Evolutionary conservation across 2,797 vertebrate species (phyloP), one percentile per base, ranked within the genome.

Genomic region (Tapera naevia): DNA sequence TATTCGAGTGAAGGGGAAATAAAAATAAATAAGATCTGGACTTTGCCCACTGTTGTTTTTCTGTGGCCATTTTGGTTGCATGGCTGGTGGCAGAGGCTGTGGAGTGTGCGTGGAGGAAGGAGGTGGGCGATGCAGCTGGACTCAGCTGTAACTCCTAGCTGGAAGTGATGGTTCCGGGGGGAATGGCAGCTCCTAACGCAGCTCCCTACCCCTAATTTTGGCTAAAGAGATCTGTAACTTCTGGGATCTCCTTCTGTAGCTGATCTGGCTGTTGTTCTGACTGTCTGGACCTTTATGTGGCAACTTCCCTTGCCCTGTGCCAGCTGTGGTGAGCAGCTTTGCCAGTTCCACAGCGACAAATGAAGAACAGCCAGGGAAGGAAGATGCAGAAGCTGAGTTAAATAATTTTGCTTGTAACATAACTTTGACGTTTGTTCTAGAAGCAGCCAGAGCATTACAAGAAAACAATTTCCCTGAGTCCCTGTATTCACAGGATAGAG

Each of bases 401-500:
- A 96, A 70, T 80, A 2, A 37, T 89, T 94, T 96, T 66, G 65
- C 46, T 95, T 93, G 66, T 88, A 72, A 82, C 76, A 50, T 88
- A 88, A 93, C 27, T 14, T 82, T 97, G 93, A 73, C 86, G 50
- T 95, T 88, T 92, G 67, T 94, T 96, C 92, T 91, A 72, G 88
- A 93, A 94, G 95, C 94, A 81, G 83, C 75, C 61, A 58, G 79
- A 80, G 57, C 78, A 18, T 80, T 76, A 27, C n/a, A 43, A 74
- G 53, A 75, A 89, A 32, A 50, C 23, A 28, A 66, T 80, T 90
- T 48, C 33, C 16, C 16, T 0, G 17, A 37, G n/a, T 35, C 51
- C n/a, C 28, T 28, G 0, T 39, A 3, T 48, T 88, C 30, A 23
- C 28, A 7, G 1, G 14, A 21, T 50, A 17, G 6, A 23, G 57